Evolutionary conservation across 2,113 vertebrate species (phyloP), one percentile per base, ranked within the genome.

Genomic region (Spermophilus dauricus): DNA sequence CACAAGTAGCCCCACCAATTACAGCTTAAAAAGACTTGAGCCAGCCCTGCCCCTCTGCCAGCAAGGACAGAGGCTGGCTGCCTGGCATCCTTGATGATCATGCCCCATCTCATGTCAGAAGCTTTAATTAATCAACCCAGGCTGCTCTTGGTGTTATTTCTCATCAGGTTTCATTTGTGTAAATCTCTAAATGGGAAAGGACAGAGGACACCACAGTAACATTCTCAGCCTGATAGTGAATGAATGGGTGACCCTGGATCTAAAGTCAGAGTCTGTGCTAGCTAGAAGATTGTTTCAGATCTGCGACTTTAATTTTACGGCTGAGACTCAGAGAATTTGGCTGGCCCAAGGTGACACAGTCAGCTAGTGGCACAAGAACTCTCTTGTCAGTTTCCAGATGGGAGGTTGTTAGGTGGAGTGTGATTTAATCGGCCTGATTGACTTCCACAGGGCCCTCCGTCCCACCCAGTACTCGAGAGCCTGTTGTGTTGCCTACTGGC

Each of bases 121-220:
- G 69, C 4, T 88, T 39, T 88, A 61, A 94, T 96, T 81, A 56
- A 91, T 70, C 63, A 89, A 16, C 73, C 34, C 91, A 82, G 58
- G n/a, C 42, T 93, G 28, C 72, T 86, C 48, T 97, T 65, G 22
- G 28, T 97, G 72, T 51, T n/a, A 76, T 89, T 96, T 93, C 51
- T 69, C 51, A 70, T 80, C 42, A 76, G 61, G 56, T 86, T 92
- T 82, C 83, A 76, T 80, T 70, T 73, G 39, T 51, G 37, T 34
- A 69, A 86, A 63, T 39, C 34, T 63, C 16, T 37, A 42, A 69
- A 63, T 8, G 34, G 7, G 8, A 39, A 73, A 93, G 69, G 32
- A 86, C 20, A 63, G 17, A 10, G 37, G 22, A 32, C 48, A 58
- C 39, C 76, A 58, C 30, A 13, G 56, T 13, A 56, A 48, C 42